Evolutionary conservation across 1,140 invertebrate genomes (phyloP).

Genomic region (Chelonus insularis): DNA sequence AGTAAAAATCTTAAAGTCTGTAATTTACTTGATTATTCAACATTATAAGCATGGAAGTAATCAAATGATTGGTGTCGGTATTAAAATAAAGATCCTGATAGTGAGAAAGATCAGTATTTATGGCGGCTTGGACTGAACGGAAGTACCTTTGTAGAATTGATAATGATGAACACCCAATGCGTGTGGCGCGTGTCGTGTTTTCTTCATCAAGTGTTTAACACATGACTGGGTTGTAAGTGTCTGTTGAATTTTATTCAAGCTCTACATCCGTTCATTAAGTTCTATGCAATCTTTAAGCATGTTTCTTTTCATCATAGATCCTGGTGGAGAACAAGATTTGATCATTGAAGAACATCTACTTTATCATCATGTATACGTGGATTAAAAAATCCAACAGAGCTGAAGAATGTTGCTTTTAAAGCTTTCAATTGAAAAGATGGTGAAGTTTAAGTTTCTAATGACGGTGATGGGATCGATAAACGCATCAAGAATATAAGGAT

Average conservation of each 20-base stretch:
- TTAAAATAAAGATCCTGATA: not conserved
- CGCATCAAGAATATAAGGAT: not conserved
- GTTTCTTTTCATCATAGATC: too few species aligned
- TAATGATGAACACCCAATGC: slow-evolving; percentile 42
- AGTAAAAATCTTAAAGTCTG: too few species aligned
- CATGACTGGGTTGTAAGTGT: not conserved
- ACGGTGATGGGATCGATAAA: too few species aligned
- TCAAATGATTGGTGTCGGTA: not conserved
- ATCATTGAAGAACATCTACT: too few species aligned
- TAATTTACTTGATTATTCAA: not conserved
- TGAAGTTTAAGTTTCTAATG: too few species aligned
- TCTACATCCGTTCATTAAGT: not conserved
- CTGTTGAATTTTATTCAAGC: not conserved
- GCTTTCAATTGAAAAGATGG: too few species aligned
- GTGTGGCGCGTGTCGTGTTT: slow-evolving; percentile 30
- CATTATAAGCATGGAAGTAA: not conserved
- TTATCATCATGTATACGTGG: too few species aligned
- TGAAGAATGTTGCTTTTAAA: too few species aligned
- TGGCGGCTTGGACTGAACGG: slow-evolving; percentile 42
- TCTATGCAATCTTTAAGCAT: not conserved
- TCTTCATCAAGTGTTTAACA: slow-evolving; percentile 9
- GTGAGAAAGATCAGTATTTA: slow-evolving; percentile 30
- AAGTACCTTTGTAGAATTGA: slow-evolving; percentile 51
- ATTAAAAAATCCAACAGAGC: too few species aligned
- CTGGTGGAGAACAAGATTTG: too few species aligned